Evolutionary conservation across 2,797 vertebrate genomes (phyloP).

Genomic region (Cercopithecus petaurista): DNA sequence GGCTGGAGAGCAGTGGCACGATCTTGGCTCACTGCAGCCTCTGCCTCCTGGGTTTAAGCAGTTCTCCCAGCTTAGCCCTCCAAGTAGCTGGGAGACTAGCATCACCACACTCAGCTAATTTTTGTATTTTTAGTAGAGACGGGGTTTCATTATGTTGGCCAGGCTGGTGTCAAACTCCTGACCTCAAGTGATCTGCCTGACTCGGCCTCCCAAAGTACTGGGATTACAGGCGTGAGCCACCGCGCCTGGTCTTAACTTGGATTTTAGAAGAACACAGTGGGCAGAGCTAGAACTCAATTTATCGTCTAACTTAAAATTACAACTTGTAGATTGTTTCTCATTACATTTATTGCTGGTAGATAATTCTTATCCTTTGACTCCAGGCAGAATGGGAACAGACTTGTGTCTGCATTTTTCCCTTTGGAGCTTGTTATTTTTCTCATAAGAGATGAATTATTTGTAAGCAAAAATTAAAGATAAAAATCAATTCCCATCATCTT

Average conservation of each 20-base stretch:
- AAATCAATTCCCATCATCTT: conserved; percentile 71
- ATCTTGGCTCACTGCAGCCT: not conserved
- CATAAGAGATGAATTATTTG: conserved; percentile 75
- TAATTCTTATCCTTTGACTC: conserved; percentile 52
- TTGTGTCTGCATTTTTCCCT: conserved; percentile 58
- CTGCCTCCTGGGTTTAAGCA: not conserved
- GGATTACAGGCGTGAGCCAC: not conserved
- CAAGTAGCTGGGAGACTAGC: not conserved
- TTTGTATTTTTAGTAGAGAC: not conserved
- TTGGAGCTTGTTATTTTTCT: conserved; percentile 69
- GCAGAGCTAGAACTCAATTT: not conserved
- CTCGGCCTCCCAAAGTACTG: not conserved
- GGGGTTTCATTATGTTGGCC: not conserved
- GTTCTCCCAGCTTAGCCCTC: not conserved
- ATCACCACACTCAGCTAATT: not conserved
- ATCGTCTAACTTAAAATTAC: conserved; percentile 40
- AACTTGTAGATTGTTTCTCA: conserved; percentile 24
- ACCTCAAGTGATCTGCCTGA: not conserved
- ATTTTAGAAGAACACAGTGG: not conserved
- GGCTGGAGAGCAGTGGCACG: not conserved
- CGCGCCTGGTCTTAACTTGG: not conserved
- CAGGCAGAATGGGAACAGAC: conserved; percentile 32
- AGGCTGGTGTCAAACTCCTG: not conserved
- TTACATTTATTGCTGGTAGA: conserved; percentile 13
- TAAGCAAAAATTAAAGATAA: conserved; percentile 76